Percentiles rank a stretch among this genome's conserved stretches.
These are phyloP conservation scores for Heliconius sara DNA, from an alignment of 2,888 invertebrate genomes.

Conservation along the genomic window DNA sequence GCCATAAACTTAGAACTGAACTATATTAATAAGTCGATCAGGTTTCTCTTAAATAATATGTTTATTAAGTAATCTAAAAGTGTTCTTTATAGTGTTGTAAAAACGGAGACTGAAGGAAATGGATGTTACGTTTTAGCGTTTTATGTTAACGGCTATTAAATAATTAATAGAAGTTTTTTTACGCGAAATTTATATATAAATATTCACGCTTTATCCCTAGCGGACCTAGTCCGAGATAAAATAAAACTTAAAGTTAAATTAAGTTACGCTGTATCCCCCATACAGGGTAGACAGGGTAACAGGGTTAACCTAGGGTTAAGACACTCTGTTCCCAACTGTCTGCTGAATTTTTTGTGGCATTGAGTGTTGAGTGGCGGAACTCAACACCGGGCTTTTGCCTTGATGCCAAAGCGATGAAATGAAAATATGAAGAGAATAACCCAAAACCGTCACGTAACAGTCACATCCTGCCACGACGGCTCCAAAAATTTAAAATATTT, in stretches of 20 bases:
- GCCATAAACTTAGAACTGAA: neutral
- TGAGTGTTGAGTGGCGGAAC: no score
- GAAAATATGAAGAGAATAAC: no score
- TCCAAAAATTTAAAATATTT: neutral
- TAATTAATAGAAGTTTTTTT: neutral
- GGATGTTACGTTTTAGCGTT: no score
- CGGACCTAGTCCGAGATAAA: neutral
- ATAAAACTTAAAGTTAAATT: neutral
- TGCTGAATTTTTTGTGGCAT: no score
- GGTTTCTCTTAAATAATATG: neutral
- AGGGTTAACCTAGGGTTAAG: no score
- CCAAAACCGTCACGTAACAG: no score
- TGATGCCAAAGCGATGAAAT: no score
- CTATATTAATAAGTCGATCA: neutral
- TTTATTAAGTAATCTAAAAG: neutral
- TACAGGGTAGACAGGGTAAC: no score
- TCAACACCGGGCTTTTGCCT: no score
- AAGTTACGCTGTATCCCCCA: no score
- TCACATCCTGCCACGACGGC: no score
- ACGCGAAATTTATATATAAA: neutral
- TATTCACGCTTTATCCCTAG: neutral
- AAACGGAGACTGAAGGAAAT: neutral
- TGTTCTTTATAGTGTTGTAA: neutral
- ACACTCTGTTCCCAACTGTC: no score
- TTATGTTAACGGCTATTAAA: neutral